Evolutionary conservation across 2,113 vertebrate species (phyloP).

Genomic region (Laterallus jamaicensis): DNA sequence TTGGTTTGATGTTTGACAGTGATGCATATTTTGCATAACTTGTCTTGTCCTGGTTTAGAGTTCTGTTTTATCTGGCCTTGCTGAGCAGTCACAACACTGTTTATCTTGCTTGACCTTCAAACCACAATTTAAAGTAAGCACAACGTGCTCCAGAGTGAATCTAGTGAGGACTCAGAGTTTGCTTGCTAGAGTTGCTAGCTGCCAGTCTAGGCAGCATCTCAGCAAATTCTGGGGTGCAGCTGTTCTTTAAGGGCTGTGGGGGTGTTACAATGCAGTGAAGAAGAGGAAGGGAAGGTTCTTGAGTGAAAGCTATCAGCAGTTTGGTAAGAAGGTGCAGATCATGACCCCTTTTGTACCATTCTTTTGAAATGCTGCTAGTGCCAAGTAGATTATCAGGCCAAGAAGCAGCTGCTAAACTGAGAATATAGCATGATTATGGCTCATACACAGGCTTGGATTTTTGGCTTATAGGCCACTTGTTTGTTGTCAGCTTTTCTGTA

Average conservation of each 20-base stretch:
- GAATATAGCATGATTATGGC: background rate
- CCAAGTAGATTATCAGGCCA: background rate
- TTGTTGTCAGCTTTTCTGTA: background rate
- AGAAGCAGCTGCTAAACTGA: background rate
- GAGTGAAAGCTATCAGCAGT: background rate
- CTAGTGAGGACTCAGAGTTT: background rate
- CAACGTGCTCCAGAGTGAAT: background rate
- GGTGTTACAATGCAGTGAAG: background rate
- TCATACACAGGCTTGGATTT: background rate
- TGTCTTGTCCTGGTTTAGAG: background rate
- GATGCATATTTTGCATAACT: background rate
- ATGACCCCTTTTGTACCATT: background rate
- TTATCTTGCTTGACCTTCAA: background rate
- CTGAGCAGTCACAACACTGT: background rate
- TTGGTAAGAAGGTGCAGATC: background rate
- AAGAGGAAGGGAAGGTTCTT: background rate
- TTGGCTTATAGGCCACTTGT: background rate
- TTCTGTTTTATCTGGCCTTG: background rate
- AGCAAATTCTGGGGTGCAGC: background rate
- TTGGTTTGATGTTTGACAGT: background rate
- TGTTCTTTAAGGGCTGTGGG: background rate
- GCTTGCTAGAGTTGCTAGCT: background rate
- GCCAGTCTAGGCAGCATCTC: background rate
- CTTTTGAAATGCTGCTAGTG: background rate
- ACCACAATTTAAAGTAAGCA: background rate